These are phyloP conservation scores for Jaculus jaculus DNA, from an alignment of 2,113 vertebrate species.

Conservation along the genomic window DNA sequence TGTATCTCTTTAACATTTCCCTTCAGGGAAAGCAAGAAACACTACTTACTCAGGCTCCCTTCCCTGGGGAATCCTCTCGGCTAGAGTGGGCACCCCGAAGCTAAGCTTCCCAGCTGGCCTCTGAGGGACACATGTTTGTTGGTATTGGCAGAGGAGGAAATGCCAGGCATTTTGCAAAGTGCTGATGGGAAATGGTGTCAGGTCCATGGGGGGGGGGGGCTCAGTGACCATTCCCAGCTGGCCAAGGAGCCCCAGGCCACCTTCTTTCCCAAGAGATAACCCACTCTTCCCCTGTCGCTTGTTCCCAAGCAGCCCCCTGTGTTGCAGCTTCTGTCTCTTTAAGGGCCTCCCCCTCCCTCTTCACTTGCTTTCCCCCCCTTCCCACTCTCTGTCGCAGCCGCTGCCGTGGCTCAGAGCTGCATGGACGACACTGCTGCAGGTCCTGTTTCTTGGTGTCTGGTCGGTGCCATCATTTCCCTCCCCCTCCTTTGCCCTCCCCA, in stretches of 20 bases:
- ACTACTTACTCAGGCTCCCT: not conserved
- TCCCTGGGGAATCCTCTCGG: not conserved
- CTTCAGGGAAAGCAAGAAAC: not conserved
- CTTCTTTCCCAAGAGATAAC: not conserved
- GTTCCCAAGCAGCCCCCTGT: constrained; percentile 58
- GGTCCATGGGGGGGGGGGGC: not conserved
- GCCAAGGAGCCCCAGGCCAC: not conserved
- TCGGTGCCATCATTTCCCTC: constrained; percentile 72
- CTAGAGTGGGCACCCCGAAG: not conserved
- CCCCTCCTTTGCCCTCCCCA: constrained; percentile 58
- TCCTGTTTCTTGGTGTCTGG: constrained; percentile 73
- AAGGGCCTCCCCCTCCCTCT: constrained; percentile 80
- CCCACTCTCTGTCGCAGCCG: constrained; percentile 80
- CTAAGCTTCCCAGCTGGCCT: not conserved
- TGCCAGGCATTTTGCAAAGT: constrained; percentile 5
- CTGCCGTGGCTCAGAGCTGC: constrained; percentile 79
- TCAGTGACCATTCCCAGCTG: not conserved
- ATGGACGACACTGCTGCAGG: constrained; percentile 78
- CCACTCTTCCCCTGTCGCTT: not conserved
- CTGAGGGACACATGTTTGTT: not conserved
- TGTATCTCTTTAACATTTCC: not conserved
- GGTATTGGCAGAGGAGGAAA: not conserved
- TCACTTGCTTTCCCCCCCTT: constrained; percentile 69
- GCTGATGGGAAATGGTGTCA: not conserved
- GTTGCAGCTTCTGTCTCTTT: constrained; percentile 80